Evolutionary conservation across 2,888 invertebrate genomes (phyloP).

Genomic region (Ochropleura leucogaster): DNA sequence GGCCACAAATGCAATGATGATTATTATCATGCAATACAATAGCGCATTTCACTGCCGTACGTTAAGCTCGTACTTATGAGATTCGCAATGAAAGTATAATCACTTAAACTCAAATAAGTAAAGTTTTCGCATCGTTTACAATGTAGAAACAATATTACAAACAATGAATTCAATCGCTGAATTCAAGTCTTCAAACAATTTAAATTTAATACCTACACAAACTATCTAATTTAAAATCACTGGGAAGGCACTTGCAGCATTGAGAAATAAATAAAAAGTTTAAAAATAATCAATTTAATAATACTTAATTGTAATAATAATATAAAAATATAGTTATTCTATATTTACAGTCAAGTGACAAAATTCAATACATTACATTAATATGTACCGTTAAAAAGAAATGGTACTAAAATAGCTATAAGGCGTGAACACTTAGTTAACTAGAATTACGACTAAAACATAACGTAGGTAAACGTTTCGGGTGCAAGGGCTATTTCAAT

Average conservation of each 20-base stretch:
- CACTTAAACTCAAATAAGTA: constrained; percentile 53
- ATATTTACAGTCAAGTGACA: constrained; percentile 86
- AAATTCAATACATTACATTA: constrained; percentile 80
- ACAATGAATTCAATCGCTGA: constrained; percentile 35
- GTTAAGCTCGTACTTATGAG: constrained; percentile 69
- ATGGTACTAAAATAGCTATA: constrained; percentile 72
- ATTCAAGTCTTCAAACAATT: constrained; percentile 25
- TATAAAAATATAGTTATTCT: constrained; percentile 88
- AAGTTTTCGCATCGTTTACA: constrained; percentile 34
- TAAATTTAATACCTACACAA: constrained; percentile 60
- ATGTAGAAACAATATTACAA: constrained; percentile 22
- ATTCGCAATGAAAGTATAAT: constrained; percentile 73
- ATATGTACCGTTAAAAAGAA: constrained; percentile 69
- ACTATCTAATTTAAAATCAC: constrained; percentile 64
- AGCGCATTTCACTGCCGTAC: constrained; percentile 59
- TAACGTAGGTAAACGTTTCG: constrained; percentile 65
- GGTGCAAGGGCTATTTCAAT: constrained; percentile 68
- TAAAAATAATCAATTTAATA: constrained; percentile 79
- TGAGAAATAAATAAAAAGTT: constrained; percentile 81
- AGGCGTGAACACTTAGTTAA: constrained; percentile 77
- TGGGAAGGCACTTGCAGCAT: constrained; percentile 78
- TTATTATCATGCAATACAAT: constrained; percentile 38
- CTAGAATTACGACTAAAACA: constrained; percentile 70
- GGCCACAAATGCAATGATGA: constrained; percentile 72
- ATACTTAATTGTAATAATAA: constrained; percentile 83